Evolutionary conservation across 2,797 vertebrate species (phyloP).

Genomic region (Microchirus variegatus): DNA sequence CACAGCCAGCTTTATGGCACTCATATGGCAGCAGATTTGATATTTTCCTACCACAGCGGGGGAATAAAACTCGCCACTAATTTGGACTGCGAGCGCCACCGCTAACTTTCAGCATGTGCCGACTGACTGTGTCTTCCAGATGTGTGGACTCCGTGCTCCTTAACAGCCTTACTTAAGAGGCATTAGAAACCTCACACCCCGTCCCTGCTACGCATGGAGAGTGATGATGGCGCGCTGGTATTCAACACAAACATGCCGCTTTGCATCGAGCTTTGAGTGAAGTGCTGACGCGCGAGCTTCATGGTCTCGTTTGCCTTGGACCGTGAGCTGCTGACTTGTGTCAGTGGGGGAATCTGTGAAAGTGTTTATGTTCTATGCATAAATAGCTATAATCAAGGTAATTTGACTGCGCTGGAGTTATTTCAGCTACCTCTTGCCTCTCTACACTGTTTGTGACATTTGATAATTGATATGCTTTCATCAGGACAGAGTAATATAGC

Average conservation of each 20-base stretch:
- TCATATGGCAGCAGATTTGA: slow-evolving; percentile 88
- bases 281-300: slow-evolving; percentile 44
- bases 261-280: slow-evolving; percentile 32
- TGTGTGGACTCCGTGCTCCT: slow-evolving; percentile 80
- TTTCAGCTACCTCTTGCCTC: slow-evolving; percentile 22
- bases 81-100: slow-evolving; percentile 85
- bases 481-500: slow-evolving; percentile 28
- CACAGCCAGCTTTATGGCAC: slow-evolving; percentile 85
- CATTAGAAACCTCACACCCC: slow-evolving; percentile 73
- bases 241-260: slow-evolving; percentile 49
- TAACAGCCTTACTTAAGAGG: slow-evolving; percentile 78
- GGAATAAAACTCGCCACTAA: slow-evolving; percentile 89
- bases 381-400: slow-evolving; percentile 63
- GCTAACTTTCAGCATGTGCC: slow-evolving; percentile 85
- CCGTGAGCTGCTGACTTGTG: slow-evolving; percentile 48
- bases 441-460: slow-evolving; percentile 24
- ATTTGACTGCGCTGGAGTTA: slow-evolving; percentile 48
- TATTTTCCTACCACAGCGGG: slow-evolving; percentile 87
- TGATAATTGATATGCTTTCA: slow-evolving; percentile 50
- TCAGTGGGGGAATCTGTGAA: slow-evolving; percentile 43
- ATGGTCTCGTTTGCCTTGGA: slow-evolving; percentile 32
- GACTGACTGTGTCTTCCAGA: slow-evolving; percentile 83
- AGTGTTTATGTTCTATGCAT: slow-evolving; percentile 63
- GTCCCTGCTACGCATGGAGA: slow-evolving; percentile 48
- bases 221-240: slow-evolving; percentile 50